A percentile compares a stretch with the other conserved stretches of the same genome.
Evolutionary conservation across 1,140 invertebrate species (phyloP).

Genomic region (Ooceraea biroi): DNA sequence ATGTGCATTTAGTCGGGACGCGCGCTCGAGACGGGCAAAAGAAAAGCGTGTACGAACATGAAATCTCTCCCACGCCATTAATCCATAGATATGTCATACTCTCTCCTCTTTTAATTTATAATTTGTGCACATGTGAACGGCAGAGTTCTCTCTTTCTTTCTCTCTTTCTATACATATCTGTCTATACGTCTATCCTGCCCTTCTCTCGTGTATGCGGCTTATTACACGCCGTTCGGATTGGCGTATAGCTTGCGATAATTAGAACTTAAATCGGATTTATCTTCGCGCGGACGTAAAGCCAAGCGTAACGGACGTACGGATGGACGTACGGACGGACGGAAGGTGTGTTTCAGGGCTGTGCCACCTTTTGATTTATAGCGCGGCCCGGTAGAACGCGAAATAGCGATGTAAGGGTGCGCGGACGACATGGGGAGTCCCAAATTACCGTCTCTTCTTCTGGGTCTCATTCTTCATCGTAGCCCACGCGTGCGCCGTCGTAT

Average conservation of each 20-base stretch:
- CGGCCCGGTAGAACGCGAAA: constrained; percentile 66
- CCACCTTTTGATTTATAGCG: constrained; percentile 68
- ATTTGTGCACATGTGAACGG: too few relatives aligned
- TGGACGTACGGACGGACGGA: constrained; percentile 35
- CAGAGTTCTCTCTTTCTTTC: background rate
- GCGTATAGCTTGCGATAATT: constrained; percentile 44
- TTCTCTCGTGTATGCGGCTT: background rate
- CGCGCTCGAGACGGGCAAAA: background rate
- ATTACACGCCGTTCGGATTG: background rate
- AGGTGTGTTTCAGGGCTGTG: constrained; percentile 57
- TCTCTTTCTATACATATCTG: background rate
- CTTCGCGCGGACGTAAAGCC: background rate
- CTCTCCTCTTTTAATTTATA: background rate
- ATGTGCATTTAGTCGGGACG: constrained; percentile 34
- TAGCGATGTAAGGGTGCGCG: constrained; percentile 66
- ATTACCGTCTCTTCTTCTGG: constrained; percentile 71
- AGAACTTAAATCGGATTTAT: constrained; percentile 61
- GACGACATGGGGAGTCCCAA: constrained; percentile 74
- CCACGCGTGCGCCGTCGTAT: constrained; percentile 64
- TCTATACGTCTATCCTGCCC: too few relatives aligned
- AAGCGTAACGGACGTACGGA: background rate
- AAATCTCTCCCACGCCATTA: background rate
- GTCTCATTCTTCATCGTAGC: constrained; percentile 68
- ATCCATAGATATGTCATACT: background rate
- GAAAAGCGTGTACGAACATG: background rate